Percentiles rank a stretch among this genome's conserved stretches.
Conservation (phyloP, 2,797 vertebrate genomes). For the Cichlasoma orientale region DNA sequence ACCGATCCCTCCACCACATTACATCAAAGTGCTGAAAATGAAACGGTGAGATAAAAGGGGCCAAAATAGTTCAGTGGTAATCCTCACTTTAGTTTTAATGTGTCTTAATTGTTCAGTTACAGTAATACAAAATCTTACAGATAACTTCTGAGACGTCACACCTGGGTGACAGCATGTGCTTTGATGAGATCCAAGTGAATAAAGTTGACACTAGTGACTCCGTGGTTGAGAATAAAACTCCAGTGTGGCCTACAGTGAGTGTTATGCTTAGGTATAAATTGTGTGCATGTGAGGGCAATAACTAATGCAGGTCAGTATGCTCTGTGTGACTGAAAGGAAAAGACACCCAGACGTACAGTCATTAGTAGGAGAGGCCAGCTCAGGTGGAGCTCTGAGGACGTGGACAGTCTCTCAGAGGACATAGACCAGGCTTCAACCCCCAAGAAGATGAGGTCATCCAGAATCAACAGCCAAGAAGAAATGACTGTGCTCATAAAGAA, state of each 20-base stretch:
- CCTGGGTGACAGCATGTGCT: constrained; percentile 61
- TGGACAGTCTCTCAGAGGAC: constrained; percentile 48
- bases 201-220: constrained; percentile 58
- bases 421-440: constrained; percentile 52
- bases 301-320: background rate
- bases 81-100: background rate
- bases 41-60: constrained; percentile 59
- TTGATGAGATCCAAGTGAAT: constrained; percentile 69
- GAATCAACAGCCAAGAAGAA: constrained; percentile 65
- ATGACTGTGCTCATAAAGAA: constrained; percentile 56
- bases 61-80: background rate
- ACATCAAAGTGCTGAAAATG: constrained; percentile 53
- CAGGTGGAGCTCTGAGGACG: constrained; percentile 72
- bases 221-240: constrained; percentile 21
- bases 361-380: constrained; percentile 58
- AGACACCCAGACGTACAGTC: constrained; percentile 63
- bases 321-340: constrained; percentile 57
- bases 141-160: constrained; percentile 59
- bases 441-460: constrained; percentile 68
- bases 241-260: constrained; percentile 73
- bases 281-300: background rate
- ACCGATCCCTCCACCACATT: constrained; percentile 58
- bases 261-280: background rate
- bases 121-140: constrained; percentile 45
- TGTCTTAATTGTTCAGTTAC: background rate